These are phyloP conservation scores for Tokudaia muenninki DNA, from an alignment of 2,797 vertebrate species.

Conservation along the genomic window DNA sequence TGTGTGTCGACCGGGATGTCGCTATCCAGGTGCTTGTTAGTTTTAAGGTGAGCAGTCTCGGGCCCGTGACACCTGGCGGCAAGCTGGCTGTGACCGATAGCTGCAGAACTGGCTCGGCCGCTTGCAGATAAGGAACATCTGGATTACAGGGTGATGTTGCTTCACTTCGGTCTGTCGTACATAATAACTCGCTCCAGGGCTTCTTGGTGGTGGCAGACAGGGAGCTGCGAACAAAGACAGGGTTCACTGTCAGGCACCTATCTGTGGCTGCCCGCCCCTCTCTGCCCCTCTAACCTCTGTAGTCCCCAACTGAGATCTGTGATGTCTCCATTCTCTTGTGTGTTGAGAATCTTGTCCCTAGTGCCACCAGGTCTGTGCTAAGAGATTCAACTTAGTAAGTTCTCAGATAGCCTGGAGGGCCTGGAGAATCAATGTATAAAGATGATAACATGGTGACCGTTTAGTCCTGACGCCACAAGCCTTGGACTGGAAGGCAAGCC, in stretches of 20 bases:
- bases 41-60: neutral
- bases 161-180: neutral
- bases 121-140: neutral
- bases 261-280: rapidly evolving
- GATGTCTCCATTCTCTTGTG: rapidly evolving
- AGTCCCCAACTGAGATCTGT: rapidly evolving
- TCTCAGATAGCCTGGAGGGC: neutral
- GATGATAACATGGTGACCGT: neutral
- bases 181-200: rapidly evolving
- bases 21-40: neutral
- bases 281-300: rapidly evolving
- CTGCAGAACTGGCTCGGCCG: neutral
- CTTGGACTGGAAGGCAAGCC: neutral
- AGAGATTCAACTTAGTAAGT: neutral
- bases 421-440: neutral
- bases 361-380: neutral
- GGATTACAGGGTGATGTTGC: neutral
- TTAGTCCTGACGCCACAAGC: neutral
- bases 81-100: neutral
- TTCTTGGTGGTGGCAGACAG: rapidly evolving
- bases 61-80: neutral
- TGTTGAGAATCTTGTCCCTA: neutral
- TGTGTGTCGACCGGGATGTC: neutral
- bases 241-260: neutral
- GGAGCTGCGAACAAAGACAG: rapidly evolving